Conservation (phyloP, 2,113 vertebrate species). For the Trogon surrucura region DNA sequence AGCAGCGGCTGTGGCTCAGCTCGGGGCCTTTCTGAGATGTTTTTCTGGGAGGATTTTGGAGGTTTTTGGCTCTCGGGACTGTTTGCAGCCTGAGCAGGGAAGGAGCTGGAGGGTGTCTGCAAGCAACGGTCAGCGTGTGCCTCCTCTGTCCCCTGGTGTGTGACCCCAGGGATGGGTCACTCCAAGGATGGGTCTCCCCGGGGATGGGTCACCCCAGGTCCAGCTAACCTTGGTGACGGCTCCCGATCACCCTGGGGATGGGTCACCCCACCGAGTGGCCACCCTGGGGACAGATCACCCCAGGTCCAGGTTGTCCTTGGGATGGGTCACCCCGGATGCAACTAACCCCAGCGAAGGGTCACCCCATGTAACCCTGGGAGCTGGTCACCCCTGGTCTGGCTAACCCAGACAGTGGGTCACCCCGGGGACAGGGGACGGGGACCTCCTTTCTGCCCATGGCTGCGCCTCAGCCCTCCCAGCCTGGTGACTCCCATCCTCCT, state of each 20-base stretch:
- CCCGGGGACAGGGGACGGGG: background rate
- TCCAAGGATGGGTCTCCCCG: background rate
- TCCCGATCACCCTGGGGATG: too few species aligned
- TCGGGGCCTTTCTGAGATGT: background rate
- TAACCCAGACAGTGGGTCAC: background rate
- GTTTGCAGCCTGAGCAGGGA: accelerated
- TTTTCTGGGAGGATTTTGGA: accelerated
- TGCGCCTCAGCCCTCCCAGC: background rate
- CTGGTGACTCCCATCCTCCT: background rate
- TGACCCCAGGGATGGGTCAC: background rate
- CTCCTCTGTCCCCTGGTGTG: background rate
- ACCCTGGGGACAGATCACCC: background rate
- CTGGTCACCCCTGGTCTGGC: background rate
- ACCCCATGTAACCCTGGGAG: background rate
- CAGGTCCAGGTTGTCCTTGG: background rate
- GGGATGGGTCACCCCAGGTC: background rate
- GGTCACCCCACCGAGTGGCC: too few species aligned
- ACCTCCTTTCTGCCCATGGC: background rate
- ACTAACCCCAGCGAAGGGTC: background rate
- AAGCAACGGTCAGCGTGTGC: accelerated
- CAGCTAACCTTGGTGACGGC: background rate
- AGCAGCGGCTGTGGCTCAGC: background rate
- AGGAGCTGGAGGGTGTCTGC: background rate
- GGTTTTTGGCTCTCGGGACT: background rate
- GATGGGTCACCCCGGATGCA: background rate